Base-by-base conservation (phyloP, 2,888 invertebrate genomes). In the Drosophila austrosaltans region DNA sequence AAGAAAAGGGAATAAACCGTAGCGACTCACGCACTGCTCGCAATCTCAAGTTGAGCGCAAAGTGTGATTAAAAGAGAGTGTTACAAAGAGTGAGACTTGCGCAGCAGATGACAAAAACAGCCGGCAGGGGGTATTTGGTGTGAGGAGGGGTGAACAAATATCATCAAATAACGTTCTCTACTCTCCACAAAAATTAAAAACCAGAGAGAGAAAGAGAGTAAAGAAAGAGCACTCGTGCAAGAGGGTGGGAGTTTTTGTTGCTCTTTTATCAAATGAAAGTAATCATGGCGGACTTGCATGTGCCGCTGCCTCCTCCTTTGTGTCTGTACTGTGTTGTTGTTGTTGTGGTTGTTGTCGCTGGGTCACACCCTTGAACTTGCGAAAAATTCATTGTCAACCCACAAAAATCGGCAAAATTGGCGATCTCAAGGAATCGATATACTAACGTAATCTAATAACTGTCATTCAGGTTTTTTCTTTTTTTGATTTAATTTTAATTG, bases 311-410 rank as follows among this genome's bases (percentile, higher is more conserved):
- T 53, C 30, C 40, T 53, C 56, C 39, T 58, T 40, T 67, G 54
- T 54, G 66, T 64, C 58, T 72, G 54, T 66, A 36, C 57, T 59
- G 53, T 63, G 59, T 63, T 74, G 66, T 66, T 72, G 62, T 72
- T 66, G 53, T 63, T 64, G 63, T 60, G 70, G 68, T 63, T 72
- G 62, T 69, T 66, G 44, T 66, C 62, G 72, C 58, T 63, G 64
- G 90, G 91, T 90, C 91, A 92, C 92, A 92, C 92, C 92, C 92
- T 92, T 92, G 92, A 92, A 92, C 92, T 92, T 92, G 91, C 82
- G 66, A 79, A 78, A 73, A 71, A 73, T 81, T 80, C 78, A 73
- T 63, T 81, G 73, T 67, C 76, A 69, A 63, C 63, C 67, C 63
- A 36, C 63, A 36, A 53, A 22, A 48, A 48, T 48, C 25, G 22